phyloP scores from a whole-genome alignment of 2,797 vertebrate genomes.

The Luscinia megarhynchos region DNA sequence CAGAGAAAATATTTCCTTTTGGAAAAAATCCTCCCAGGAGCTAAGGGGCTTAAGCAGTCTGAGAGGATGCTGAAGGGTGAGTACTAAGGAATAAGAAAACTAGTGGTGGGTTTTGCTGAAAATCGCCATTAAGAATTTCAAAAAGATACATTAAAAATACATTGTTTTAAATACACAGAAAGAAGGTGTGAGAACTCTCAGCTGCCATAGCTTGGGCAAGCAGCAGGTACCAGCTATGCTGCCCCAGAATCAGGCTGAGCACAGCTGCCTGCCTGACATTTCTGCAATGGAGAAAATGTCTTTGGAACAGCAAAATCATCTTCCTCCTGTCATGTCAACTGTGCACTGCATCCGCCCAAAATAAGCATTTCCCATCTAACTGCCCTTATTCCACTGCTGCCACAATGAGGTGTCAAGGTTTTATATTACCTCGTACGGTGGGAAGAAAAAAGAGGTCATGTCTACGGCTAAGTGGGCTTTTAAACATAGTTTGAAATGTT shows the following conservation, averaged over 20 bases:
- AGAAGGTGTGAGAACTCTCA: neutral
- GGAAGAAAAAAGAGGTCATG: neutral
- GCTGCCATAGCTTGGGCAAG: neutral
- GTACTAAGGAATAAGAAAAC: neutral
- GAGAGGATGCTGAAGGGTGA: neutral
- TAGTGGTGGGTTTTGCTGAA: neutral
- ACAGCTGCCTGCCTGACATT: neutral
- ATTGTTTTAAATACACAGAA: neutral
- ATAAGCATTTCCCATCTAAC: neutral
- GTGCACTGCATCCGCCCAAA: accelerated
- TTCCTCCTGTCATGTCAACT: neutral
- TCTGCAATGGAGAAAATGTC: neutral
- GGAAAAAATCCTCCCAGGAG: neutral
- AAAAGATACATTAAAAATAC: neutral
- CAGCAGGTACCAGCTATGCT: neutral
- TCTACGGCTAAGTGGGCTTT: neutral
- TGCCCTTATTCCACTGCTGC: neutral
- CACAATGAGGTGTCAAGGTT: neutral
- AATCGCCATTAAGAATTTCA: neutral
- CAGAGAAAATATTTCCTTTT: neutral
- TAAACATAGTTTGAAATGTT: neutral
- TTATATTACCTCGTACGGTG: neutral
- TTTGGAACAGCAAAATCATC: neutral
- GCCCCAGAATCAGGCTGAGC: neutral
- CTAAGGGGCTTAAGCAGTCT: neutral